Base-by-base conservation (phyloP, 2,113 vertebrate genomes). In the Nibea coibor region DNA sequence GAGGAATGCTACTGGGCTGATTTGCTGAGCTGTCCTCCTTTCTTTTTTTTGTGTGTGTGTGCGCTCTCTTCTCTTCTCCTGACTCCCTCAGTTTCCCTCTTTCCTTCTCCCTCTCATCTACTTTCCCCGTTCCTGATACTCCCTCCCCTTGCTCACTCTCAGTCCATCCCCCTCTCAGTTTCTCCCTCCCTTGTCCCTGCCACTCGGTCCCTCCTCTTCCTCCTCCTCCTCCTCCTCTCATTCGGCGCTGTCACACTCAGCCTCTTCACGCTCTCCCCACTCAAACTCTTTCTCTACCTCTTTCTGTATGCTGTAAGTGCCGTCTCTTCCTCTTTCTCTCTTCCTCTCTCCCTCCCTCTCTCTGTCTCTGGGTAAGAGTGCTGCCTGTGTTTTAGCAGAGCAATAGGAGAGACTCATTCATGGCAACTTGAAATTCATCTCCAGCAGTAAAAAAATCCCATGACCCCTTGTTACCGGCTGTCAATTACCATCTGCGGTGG, bases 291-390 rank as follows among this genome's bases (percentile, higher is more conserved):
- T 91, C 87, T 89, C 81, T 87, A 78, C 81, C 88, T 90, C 87
- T 93, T 82, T 92, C 89, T 92, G 89, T 92, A 92, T 92, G 89
- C 91, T 87, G 81, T 81, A 79, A 87, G 89, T 84, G 90, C 81
- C 48, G 82, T 90, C 84, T 88, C 82, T 91, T 83, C 85, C 79
- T 84, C 85, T 83, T 81, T 85, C 81, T 62, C 69, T 75, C 80
- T 81, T 45, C 54, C 79, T 88, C 74, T 62, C 83, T 86, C 89
- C 62, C 84, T 78, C 75, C 67, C 74, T 70, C 70, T 22, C 64
- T 69, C 65, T 85, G 67, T 91, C 79, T 84, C 88, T 88, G 86
- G 74, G 71, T 88, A 84, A 90, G 88, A 91, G 90, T 62, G 87
- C 89, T 91, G 88, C 82, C 90, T 93, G 89, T 93, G 88, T 89